Evolutionary conservation across 2,797 vertebrate genomes (phyloP).

Genomic region (Microctenopoma lineatum): DNA sequence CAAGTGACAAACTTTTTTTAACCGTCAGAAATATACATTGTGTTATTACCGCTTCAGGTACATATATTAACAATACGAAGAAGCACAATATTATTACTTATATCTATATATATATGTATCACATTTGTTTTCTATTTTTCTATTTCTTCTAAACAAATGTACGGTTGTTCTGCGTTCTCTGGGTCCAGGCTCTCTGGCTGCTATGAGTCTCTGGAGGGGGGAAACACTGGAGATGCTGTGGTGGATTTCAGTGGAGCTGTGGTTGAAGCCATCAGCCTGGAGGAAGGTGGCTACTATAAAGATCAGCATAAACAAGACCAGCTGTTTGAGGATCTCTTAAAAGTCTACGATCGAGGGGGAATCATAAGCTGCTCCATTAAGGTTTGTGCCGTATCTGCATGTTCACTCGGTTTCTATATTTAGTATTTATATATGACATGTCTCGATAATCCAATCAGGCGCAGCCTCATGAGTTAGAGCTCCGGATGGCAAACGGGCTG

Average conservation of each 20-base stretch:
- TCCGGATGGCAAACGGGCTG: slow-evolving; percentile 83
- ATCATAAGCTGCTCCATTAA: slow-evolving; percentile 93
- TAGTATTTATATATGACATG: not conserved
- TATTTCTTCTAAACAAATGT: not conserved
- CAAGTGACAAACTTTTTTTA: too few species aligned
- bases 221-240: slow-evolving; percentile 92
- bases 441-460: slow-evolving; percentile 72
- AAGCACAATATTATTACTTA: not conserved
- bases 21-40: too few species aligned
- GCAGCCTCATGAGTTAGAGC: slow-evolving; percentile 77
- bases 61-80: not conserved
- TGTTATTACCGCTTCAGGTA: too few species aligned
- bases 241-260: slow-evolving; percentile 95
- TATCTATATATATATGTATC: not conserved
- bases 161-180: not conserved
- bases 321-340: slow-evolving; percentile 89
- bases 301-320: slow-evolving; percentile 81
- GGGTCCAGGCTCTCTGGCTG: slow-evolving; percentile 88
- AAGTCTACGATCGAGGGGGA: slow-evolving; percentile 87
- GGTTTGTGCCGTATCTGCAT: slow-evolving; percentile 72
- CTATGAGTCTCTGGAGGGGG: slow-evolving; percentile 93
- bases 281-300: slow-evolving; percentile 57
- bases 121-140: not conserved
- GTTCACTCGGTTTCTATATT: not conserved
- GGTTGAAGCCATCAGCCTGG: slow-evolving; percentile 87